Conservation (phyloP, 2,888 invertebrate genomes). For the Pemphredon lugubris region DNA sequence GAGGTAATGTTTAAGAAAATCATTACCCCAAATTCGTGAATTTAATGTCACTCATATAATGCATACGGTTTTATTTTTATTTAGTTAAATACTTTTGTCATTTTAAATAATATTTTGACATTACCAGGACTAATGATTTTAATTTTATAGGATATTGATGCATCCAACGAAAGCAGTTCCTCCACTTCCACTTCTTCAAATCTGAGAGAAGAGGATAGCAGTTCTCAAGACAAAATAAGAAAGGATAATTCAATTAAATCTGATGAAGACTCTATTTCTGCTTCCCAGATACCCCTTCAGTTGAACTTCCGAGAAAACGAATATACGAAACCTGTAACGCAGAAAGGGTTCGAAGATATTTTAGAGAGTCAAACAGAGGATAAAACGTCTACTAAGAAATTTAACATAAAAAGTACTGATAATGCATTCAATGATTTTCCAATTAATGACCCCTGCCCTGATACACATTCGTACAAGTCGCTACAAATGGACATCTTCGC, state of each 20-base stretch:
- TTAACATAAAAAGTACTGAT: conserved; percentile 30
- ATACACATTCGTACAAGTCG: conserved; percentile 44
- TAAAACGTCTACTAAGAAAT: conserved; percentile 16
- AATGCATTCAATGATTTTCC: conserved; percentile 26
- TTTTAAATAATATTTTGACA: not conserved
- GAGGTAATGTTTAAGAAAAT: conserved; percentile 51
- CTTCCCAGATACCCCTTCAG: conserved; percentile 51
- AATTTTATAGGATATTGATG: conserved; percentile 38
- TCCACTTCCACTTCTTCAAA: too few species aligned
- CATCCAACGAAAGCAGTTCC: too few species aligned
- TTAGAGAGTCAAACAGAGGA: conserved; percentile 29
- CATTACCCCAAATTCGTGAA: not conserved
- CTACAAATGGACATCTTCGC: conserved; percentile 71
- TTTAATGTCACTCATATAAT: not conserved
- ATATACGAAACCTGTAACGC: conserved; percentile 11
- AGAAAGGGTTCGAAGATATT: conserved; percentile 38
- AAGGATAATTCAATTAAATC: conserved; percentile 34
- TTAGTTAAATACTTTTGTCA: not conserved
- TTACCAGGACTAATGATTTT: not conserved
- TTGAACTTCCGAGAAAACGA: conserved; percentile 51
- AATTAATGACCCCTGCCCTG: conserved; percentile 29
- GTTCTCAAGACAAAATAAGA: conserved; percentile 22
- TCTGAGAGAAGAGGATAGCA: too few species aligned
- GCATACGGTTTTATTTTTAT: not conserved
- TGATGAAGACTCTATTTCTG: conserved; percentile 39